Evolutionary conservation across 2,888 invertebrate genomes (phyloP), one percentile per base, ranked within the genome.

Genomic region (Epinotia demarniana): DNA sequence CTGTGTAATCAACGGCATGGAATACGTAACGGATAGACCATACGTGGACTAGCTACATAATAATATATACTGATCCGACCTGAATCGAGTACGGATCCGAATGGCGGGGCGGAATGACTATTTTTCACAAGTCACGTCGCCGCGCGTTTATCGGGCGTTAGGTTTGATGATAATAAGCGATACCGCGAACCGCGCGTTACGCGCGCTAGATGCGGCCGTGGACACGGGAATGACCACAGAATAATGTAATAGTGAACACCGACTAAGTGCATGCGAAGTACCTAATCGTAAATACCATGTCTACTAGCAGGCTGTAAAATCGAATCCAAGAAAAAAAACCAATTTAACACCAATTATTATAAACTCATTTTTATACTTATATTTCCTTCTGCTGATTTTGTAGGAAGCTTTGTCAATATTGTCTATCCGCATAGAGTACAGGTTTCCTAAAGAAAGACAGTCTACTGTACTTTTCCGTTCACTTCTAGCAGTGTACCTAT

Each of bases 121-220:
- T 92, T 93, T 92, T 92, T 91, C 91, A 86, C 89, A 89, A 92
- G 93, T 92, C 93, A 93, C 93, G 93, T 93, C 88, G 85, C 86
- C 83, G 86, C 85, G 83, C 86, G 90, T 92, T 93, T 93, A 93
- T 93, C 91, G 90, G 84, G 89, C 86, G 87, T 92, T 89, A 90
- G 89, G 89, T 89, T 92, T 90, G 92, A 93, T 93, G 91, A 92
- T 93, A 91, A 93, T 93, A 93, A 92, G 92, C 91, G 92, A 91
- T 92, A 91, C 90, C 87, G 80, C 87, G 83, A 87, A 88, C 89
- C 79, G 70, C 85, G 69, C 81, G 77, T 78, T 43, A 33, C 23
- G 1, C 33, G 3, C 23, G 76, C 89, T 89, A 71, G 89, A 90
- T 79, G 57, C 12, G 84, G 60, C 79, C 77, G 13, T 16, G 8